These are phyloP conservation scores for Cherax quadricarinatus DNA, from an alignment of 1,140 invertebrate species.

Conservation along the genomic window DNA sequence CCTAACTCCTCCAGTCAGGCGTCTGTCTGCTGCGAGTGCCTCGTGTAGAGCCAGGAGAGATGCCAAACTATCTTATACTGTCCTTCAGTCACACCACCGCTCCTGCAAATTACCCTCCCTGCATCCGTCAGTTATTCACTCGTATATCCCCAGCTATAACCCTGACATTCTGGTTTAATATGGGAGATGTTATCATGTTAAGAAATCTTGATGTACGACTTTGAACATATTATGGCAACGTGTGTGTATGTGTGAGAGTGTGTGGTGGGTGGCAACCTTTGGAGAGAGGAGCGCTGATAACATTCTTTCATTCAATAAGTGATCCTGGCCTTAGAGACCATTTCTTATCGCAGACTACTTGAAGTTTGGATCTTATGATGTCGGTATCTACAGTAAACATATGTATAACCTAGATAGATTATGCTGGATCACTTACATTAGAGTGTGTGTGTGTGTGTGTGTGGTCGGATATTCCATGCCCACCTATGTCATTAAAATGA, in stretches of 20 bases:
- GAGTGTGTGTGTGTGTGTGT: background rate
- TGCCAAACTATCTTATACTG: too few species aligned
- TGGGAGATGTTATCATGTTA: too few species aligned
- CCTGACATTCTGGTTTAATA: background rate
- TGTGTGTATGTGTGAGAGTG: conserved; percentile 5
- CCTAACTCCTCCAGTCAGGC: too few species aligned
- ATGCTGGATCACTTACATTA: background rate
- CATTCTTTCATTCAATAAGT: conserved; percentile 31
- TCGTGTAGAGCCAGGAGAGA: too few species aligned
- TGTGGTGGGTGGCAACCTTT: conserved; percentile 2
- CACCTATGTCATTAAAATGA: too few species aligned
- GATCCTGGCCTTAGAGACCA: conserved; percentile 6
- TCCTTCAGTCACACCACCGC: too few species aligned
- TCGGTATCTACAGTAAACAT: background rate
- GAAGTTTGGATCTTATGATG: conserved; percentile 1
- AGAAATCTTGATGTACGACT: background rate
- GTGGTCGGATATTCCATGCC: too few species aligned
- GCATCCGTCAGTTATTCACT: too few species aligned
- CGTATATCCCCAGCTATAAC: background rate
- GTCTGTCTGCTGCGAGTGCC: too few species aligned
- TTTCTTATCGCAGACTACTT: conserved; percentile 32
- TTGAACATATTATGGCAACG: conserved; percentile 8
- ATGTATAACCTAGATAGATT: background rate
- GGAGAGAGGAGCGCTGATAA: background rate
- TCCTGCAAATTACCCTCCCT: too few species aligned